phyloP scores from a whole-genome alignment of 2,113 vertebrate genomes.

The Scortum barcoo region DNA sequence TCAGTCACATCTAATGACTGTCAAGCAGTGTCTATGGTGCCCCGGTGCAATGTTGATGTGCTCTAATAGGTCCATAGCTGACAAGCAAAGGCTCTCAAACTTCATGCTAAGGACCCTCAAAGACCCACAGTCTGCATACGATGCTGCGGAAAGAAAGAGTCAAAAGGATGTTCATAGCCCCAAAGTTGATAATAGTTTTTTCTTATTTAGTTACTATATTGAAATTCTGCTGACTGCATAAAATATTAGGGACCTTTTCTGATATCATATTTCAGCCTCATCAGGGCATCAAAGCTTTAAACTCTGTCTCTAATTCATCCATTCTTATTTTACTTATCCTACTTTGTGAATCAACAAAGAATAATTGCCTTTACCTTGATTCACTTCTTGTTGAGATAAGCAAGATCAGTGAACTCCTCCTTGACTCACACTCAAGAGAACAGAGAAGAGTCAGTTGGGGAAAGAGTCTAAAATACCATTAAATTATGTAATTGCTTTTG shows the following conservation, averaged over 20 bases:
- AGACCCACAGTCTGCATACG: background rate
- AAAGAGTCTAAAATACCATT: background rate
- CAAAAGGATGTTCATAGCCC: background rate
- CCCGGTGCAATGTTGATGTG: constrained; percentile 12
- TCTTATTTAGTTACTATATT: background rate
- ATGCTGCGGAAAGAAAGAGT: background rate
- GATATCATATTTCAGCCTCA: background rate
- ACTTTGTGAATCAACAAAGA: background rate
- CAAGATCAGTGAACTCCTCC: constrained; percentile 1
- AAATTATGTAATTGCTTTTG: background rate
- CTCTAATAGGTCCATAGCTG: constrained; percentile 21
- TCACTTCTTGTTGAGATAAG: constrained; percentile 5
- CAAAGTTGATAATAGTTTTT: background rate
- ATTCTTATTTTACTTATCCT: background rate
- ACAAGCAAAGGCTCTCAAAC: constrained; percentile 3
- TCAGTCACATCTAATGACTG: constrained; percentile 37
- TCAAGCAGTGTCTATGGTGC: constrained; percentile 7
- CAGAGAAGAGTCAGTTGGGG: background rate
- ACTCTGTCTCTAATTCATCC: background rate
- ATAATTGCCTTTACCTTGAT: constrained; percentile 1
- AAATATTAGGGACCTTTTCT: background rate
- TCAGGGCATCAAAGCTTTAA: background rate
- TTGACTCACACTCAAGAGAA: background rate
- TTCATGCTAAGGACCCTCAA: background rate
- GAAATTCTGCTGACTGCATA: background rate